phyloP scores from a whole-genome alignment of 2,113 vertebrate genomes.

The Macrotus californicus region DNA sequence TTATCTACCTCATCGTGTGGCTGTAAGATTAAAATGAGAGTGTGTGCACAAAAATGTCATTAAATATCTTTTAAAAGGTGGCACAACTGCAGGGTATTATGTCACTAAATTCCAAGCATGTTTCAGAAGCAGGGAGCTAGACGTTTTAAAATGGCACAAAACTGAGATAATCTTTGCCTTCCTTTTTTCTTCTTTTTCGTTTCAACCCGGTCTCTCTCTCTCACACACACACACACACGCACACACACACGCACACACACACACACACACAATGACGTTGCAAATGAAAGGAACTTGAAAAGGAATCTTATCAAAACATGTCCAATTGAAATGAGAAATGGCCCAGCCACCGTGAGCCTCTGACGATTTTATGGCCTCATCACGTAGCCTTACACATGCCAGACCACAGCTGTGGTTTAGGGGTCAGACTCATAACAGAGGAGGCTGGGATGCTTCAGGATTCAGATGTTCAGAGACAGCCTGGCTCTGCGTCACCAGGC shows the following conservation, averaged over 20 bases:
- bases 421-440: not conserved
- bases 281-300: constrained; percentile 30
- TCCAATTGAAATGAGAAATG: constrained; percentile 60
- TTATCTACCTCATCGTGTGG: not conserved
- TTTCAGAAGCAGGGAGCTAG: not conserved
- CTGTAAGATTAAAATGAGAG: not conserved
- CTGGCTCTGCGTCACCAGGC: not conserved
- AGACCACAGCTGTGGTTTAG: constrained; percentile 38
- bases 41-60: not conserved
- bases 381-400: not conserved
- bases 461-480: constrained; percentile 25
- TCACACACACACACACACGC: too few species aligned
- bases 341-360: not conserved
- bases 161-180: not conserved
- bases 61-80: not conserved
- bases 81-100: not conserved
- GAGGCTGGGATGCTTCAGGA: constrained; percentile 8
- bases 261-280: not conserved
- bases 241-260: not conserved
- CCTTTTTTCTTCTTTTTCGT: not conserved
- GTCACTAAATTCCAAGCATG: not conserved
- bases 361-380: constrained; percentile 49
- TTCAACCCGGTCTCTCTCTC: not conserved
- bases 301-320: constrained; percentile 59
- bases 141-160: not conserved